Percentiles rank a stretch among this genome's conserved stretches.
Evolutionary conservation across 1,140 invertebrate genomes (phyloP).

Genomic region (Chymomyza costata): DNA sequence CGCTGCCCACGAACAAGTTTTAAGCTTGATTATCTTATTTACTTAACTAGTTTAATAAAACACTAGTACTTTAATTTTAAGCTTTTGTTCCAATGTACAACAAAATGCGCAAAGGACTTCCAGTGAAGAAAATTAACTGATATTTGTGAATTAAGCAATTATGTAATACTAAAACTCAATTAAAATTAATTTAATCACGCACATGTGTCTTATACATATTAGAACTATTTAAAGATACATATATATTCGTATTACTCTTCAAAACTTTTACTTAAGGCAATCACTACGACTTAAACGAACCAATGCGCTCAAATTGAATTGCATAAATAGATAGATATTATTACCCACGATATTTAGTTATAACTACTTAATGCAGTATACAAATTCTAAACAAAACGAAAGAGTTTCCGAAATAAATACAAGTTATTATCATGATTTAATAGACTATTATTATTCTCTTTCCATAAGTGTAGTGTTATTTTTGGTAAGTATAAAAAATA

Average conservation of each 20-base stretch:
- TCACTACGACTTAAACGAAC: conserved; percentile 46
- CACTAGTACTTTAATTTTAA: too few relatives aligned
- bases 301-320: conserved; percentile 48
- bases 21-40: conserved; percentile 60
- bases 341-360: too few relatives aligned
- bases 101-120: conserved; percentile 68
- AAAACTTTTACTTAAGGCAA: conserved; percentile 64
- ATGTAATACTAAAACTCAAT: conserved; percentile 3
- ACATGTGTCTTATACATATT: neutral
- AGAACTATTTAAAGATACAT: conserved; percentile 21
- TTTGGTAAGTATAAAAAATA: too few relatives aligned
- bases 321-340: conserved; percentile 35
- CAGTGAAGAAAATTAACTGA: conserved; percentile 60
- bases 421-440: conserved; percentile 21
- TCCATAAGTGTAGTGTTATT: too few relatives aligned
- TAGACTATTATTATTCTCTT: too few relatives aligned
- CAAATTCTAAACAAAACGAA: conserved; percentile 11
- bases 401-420: conserved; percentile 35
- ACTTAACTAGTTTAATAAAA: conserved; percentile 61
- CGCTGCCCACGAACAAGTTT: conserved; percentile 37
- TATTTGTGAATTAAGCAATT: conserved; percentile 46
- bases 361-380: conserved; percentile 17
- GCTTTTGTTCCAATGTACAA: conserved; percentile 42
- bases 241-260: conserved; percentile 42
- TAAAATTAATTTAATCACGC: conserved; percentile 18